Base-by-base conservation (phyloP, 2,113 vertebrate genomes). In the Pongo pygmaeus region DNA sequence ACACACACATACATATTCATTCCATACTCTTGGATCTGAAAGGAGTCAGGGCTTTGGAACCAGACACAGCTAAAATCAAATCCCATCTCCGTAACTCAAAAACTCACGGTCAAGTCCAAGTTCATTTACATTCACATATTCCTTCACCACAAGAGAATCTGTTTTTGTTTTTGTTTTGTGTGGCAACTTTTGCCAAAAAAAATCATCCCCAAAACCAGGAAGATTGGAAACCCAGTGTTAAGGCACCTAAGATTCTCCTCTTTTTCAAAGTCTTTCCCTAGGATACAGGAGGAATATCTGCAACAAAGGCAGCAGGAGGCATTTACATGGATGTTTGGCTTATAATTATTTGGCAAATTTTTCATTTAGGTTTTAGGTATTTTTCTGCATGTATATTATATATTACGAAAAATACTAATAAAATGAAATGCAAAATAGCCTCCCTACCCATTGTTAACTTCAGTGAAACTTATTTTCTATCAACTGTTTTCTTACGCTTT, bases 401-500 rank as follows among this genome's bases (percentile, higher is more conserved):
- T 35, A 67, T 17, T 70, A 77, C 20, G 67, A 89, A 79, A 57
- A 89, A 91, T 67, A 91, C 61, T 52, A 86, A 69, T 38, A 57
- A 77, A 77, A 79, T 27, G 72, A 90, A 92, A 92, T 48, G 12
- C 22, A 90, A 90, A 96, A 94, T 18, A 91, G n/a, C 18, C 80
- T 96, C 38, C 75, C 40, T 50, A 79, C 17, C 38, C 43, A 90
- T 3, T 88, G 17, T 80, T 64, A 75, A 25, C 38, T 79, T 85
- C 13, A 93, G 30, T 40, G 95, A 85, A 93, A 89, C 55, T 22
- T 78, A 95, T 88, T 92, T 97, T 89, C 43, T 89, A 78, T 32
- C 32, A 86, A 93, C 81, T 38, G n/a, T 86, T 78, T 30, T 27
- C 69, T 10, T 8, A 92, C 48, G 12, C 11, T 43, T 92, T 94